These are phyloP conservation scores for Brachyhypopomus occidentalis DNA, from an alignment of 2,113 vertebrate species.

Conservation along the genomic window DNA sequence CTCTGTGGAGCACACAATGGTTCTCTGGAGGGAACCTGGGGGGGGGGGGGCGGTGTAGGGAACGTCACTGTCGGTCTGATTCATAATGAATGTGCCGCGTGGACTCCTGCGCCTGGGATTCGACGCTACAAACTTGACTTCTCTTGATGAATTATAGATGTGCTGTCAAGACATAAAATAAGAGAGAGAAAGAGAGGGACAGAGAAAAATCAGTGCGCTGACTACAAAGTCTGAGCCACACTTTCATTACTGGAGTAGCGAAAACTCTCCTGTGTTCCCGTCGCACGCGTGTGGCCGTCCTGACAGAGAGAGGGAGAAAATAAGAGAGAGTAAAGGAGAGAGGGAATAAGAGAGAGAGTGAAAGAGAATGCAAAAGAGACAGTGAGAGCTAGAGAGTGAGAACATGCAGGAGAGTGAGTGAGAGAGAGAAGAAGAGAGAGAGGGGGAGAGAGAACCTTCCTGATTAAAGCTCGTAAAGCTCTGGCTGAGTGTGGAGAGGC, in stretches of 20 bases:
- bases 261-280: background rate
- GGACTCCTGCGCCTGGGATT: slow-evolving; percentile 47
- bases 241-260: slow-evolving; percentile 43
- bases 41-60: background rate
- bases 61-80: slow-evolving; percentile 52
- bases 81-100: slow-evolving; percentile 50
- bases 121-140: slow-evolving; percentile 51
- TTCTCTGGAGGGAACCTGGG: slow-evolving; percentile 46
- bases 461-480: background rate
- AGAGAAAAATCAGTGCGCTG: slow-evolving; percentile 40
- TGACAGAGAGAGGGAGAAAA: slow-evolving; percentile 7
- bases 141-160: slow-evolving; percentile 64
- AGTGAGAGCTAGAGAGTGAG: no score
- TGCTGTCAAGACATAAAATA: slow-evolving; percentile 55
- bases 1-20: slow-evolving; percentile 42
- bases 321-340: no score
- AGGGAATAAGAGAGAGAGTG: no score
- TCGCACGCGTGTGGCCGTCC: background rate
- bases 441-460: background rate
- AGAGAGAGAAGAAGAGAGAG: no score
- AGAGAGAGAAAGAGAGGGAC: slow-evolving; percentile 26
- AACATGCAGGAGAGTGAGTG: no score
- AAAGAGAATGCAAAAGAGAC: no score
- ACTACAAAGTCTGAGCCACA: slow-evolving; percentile 47
- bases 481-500: slow-evolving; percentile 9